phyloP scores from a whole-genome alignment of 2,888 invertebrate species.

The Baronia brevicornis region DNA sequence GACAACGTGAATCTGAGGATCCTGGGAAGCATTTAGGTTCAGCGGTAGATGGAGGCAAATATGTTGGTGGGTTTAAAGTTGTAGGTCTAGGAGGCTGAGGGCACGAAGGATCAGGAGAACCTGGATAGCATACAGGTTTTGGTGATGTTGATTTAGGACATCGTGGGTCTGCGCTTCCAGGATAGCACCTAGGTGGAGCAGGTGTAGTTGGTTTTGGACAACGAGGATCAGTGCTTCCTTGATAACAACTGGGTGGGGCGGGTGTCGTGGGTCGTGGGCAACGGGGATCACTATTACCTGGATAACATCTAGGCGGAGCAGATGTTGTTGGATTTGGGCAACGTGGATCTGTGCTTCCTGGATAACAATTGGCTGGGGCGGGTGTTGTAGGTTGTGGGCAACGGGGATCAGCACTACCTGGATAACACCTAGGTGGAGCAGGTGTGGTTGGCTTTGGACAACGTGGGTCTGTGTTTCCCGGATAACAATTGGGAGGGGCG shows the following conservation, averaged over 20 bases:
- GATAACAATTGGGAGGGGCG: conserved; percentile 27
- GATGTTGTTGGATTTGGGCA: conserved; percentile 36
- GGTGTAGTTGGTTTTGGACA: conserved; percentile 28
- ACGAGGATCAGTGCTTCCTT: conserved; percentile 24
- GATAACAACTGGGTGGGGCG: conserved; percentile 24
- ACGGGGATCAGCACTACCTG: conserved; percentile 32
- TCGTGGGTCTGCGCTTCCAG: conserved; percentile 22
- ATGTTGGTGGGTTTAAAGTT: conserved; percentile 27
- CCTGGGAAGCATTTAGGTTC: conserved; percentile 39
- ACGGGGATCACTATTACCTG: conserved; percentile 29
- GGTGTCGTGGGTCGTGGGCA: conserved; percentile 31
- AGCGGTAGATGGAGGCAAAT: conserved; percentile 24
- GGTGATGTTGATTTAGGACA: conserved; percentile 27
- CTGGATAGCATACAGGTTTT: conserved; percentile 25
- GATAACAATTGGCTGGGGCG: conserved; percentile 20
- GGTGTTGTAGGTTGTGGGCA: conserved; percentile 35
- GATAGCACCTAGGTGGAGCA: conserved; percentile 20
- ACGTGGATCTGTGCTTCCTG: conserved; percentile 32
- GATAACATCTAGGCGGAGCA: conserved; percentile 25
- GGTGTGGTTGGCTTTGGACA: conserved; percentile 26
- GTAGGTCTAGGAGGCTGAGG: conserved; percentile 30
- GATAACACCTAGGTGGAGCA: conserved; percentile 33
- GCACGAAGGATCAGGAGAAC: conserved; percentile 34
- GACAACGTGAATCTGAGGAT: conserved; percentile 27
- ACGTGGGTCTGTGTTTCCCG: conserved; percentile 26